Conservation (phyloP, 2,113 vertebrate species). For the Stigmatopora argus region DNA sequence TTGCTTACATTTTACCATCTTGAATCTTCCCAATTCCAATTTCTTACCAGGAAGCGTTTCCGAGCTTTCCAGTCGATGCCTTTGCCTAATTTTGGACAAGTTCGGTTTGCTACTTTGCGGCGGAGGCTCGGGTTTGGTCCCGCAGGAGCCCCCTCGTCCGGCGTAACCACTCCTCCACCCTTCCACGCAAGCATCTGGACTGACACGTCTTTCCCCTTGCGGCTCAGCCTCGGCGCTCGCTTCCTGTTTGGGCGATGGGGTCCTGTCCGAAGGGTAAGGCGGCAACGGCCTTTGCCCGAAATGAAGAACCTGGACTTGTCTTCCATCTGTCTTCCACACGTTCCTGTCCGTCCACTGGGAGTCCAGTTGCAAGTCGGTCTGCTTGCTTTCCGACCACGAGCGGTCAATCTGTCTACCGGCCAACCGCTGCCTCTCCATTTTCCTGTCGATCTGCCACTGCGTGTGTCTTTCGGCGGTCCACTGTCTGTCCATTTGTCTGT, state of each 20-base stretch:
- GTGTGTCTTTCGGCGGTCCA: constrained; percentile 65
- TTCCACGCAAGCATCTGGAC: constrained; percentile 31
- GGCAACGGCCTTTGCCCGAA: constrained; percentile 59
- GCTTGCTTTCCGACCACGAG: constrained; percentile 58
- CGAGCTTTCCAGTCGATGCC: constrained; percentile 56
- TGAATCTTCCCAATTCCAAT: too few relatives aligned
- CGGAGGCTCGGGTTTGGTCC: constrained; percentile 60
- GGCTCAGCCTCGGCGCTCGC: constrained; percentile 24
- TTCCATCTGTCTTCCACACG: constrained; percentile 42
- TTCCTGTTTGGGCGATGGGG: constrained; percentile 56
- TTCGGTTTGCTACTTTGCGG: constrained; percentile 65
- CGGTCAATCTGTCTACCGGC: constrained; percentile 60
- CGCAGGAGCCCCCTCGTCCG: constrained; percentile 20
- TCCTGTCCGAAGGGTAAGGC: constrained; percentile 61
- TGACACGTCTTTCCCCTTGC: constrained; percentile 33
- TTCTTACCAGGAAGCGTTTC: constrained; percentile 50
- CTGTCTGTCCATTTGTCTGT: constrained; percentile 56
- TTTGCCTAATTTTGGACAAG: constrained; percentile 52
- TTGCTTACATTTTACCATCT: too few relatives aligned
- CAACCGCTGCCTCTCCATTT: constrained; percentile 67
- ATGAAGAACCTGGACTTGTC: constrained; percentile 36
- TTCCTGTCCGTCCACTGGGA: constrained; percentile 48
- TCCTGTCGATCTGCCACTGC: constrained; percentile 67
- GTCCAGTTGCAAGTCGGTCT: constrained; percentile 46
- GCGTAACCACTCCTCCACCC: constrained; percentile 43